These are phyloP conservation scores for Cotesia congregata DNA, from an alignment of 2,888 invertebrate genomes.

Conservation along the genomic window DNA sequence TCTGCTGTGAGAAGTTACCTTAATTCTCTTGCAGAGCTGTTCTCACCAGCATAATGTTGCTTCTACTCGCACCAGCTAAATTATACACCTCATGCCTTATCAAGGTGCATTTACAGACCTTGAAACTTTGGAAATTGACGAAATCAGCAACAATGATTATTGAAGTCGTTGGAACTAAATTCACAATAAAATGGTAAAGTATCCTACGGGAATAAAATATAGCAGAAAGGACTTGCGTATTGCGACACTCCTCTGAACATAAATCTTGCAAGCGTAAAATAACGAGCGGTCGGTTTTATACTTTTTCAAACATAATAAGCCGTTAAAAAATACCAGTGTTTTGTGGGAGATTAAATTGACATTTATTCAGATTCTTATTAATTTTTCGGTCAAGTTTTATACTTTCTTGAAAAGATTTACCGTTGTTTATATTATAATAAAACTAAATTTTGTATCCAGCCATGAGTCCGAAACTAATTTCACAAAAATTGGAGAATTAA, in stretches of 20 bases:
- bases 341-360: constrained; percentile 28
- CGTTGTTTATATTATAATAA: neutral
- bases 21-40: constrained; percentile 20
- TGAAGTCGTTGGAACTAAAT: neutral
- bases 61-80: constrained; percentile 39
- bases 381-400: constrained; percentile 11
- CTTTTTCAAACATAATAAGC: constrained; percentile 19
- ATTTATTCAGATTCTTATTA: constrained; percentile 6
- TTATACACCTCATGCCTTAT: constrained; percentile 38
- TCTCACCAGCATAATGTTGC: constrained; percentile 23
- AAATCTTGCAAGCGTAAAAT: constrained; percentile 31
- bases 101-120: constrained; percentile 27
- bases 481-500: too few relatives aligned
- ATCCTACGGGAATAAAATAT: constrained; percentile 4
- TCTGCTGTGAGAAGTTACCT: constrained; percentile 23
- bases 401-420: neutral
- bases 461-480: too few relatives aligned
- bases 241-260: constrained; percentile 28
- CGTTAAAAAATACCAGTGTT: neutral
- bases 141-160: neutral
- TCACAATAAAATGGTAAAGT: neutral
- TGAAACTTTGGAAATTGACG: constrained; percentile 20
- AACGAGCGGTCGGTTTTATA: constrained; percentile 20
- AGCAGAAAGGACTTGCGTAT: constrained; percentile 11
- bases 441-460: neutral